Evolutionary conservation across 2,113 vertebrate species (phyloP).

Genomic region (Sakesphorus luctuosus): DNA sequence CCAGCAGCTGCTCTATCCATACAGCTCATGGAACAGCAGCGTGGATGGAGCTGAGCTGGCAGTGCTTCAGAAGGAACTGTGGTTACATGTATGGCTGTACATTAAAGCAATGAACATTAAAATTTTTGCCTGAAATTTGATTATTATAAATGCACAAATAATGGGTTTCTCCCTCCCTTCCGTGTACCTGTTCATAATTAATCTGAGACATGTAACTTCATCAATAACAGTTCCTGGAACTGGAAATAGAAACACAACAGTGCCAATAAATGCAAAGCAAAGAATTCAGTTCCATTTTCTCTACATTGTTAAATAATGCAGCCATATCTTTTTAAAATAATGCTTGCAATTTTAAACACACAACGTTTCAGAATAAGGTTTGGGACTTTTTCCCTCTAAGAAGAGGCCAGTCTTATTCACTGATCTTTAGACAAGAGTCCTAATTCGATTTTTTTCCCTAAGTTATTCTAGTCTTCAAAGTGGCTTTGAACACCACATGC

Average conservation of each 20-base stretch:
- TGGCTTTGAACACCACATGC: neutral
- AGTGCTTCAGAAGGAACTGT: neutral
- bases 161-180: accelerated
- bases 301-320: neutral
- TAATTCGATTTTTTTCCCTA: neutral
- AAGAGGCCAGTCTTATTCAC: neutral
- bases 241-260: neutral
- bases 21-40: neutral
- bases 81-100: neutral
- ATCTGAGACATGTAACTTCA: neutral
- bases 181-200: neutral
- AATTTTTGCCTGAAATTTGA: neutral
- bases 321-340: neutral
- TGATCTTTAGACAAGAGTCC: neutral
- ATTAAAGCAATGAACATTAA: neutral
- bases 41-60: neutral
- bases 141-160: neutral
- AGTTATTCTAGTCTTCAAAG: neutral
- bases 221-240: neutral
- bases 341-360: neutral
- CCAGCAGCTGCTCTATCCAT: neutral
- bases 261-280: neutral
- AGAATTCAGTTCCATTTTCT: neutral
- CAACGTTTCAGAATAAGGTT: neutral
- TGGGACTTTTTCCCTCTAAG: neutral